Base-by-base conservation (phyloP, 2,888 invertebrate species). In the Drosophila seclusa region DNA sequence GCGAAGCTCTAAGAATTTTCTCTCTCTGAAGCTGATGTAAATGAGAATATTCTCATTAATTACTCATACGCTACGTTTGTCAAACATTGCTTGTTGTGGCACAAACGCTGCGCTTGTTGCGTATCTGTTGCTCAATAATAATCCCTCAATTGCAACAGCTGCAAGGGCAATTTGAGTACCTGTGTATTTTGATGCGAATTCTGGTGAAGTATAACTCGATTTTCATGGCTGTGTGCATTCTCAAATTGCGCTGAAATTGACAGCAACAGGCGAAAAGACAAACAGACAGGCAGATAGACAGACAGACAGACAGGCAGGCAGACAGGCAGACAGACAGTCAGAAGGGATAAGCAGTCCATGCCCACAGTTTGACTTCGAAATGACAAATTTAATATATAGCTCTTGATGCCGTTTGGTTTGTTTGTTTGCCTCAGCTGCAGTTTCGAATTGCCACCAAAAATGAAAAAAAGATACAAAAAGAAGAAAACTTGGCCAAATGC, bases 371-470 rank as follows among this genome's bases (percentile, higher is more conserved):
- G 70, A 45, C 66, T 64, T 36, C 61, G 68, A 84, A 87, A 87
- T 82, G 90, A 89, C 90, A 84, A 89, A 84, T 89, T 84, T 84
- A 89, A 84, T 84, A 84, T 89, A 86, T 79, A 72, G 69, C 69
- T 66, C 68, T 67, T 87, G 72, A 57, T 68, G 84, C 49, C 69
- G 50, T 81, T 78, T 89, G 76, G 89, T 72, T 73, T 80, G 81
- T 59, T 71, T 73, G 66, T 45, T 74, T 74, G 73, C 68, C 71
- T 79, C 24, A 54, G 68, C 85, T 69, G 67, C 84, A 76, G 68
- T 66, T 63, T 60, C 67, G 38, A 68, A 58, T 67, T 52, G 54
- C 66, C 63, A 54, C 53, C 62, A 63, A 84, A 52, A 64, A n/a
- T n/a, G n/a, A 67, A 74, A 62, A 55, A 45, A 50, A 49, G 40